Evolutionary conservation across 1,140 invertebrate species (phyloP), one percentile per base, ranked within the genome.

Genomic region (Drosophila novamexicana): DNA sequence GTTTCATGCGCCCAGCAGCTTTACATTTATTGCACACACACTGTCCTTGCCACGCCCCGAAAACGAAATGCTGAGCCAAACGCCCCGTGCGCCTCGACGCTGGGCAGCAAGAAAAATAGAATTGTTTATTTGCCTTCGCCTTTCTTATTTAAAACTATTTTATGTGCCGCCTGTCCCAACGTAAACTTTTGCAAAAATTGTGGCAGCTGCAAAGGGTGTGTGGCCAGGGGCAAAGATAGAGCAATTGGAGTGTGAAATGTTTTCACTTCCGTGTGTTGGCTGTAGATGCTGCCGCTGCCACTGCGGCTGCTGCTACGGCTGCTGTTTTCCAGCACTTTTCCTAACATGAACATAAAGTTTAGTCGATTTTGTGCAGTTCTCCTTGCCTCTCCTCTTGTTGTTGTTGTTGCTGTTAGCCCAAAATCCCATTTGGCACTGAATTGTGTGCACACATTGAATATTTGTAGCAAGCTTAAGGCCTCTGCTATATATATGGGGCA

Each of bases 131-230:
- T 88, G 84, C 77, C 79, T 88, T 89, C 80, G 84, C 84, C 79
- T 83, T 84, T 88, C 83, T 88, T 86, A 86, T 89, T 88, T 88
- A 89, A 88, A 88, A 88, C 83, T 88, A 89, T 89, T 88, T 88
- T 88, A 89, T 88, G 84, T 89, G 80, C 76, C 83, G 79, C 79
- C 79, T 88, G 79, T 86, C 75, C 75, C 83, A 82, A 67, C 79
- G 70, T 73, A 86, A 86, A 86, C 75, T 86, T 86, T 86, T 84
- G 61, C 81, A 85, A 77, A 66, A 81, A 78, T 67, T 72, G 77
- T 66, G 61, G 40, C 53, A 59, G 5, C 22, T 5, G 22, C 22
- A 29, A 29, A 4, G 29, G 37, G 22, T 8, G 37, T 44, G 29
- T 42, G 58, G 59, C n/a, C 10, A 42, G 53, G 32, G 47, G 47